Conservation (phyloP, 1,140 invertebrate genomes). For the Drosophila pruinosa region DNA sequence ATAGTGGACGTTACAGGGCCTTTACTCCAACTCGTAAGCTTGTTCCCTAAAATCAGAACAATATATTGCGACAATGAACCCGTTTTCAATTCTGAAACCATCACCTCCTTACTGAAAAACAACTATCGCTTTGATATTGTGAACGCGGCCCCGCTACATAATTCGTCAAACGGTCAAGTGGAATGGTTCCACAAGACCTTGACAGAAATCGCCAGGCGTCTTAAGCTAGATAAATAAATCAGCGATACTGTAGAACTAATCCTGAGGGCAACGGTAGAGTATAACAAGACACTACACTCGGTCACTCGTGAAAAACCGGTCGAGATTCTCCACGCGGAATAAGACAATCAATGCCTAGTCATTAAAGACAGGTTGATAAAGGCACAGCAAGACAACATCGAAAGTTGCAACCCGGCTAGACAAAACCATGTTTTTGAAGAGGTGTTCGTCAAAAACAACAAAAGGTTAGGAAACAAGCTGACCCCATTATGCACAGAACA, state of each 20-base stretch:
- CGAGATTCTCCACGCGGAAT: not conserved
- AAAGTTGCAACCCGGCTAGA: not conserved
- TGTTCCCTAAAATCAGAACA: not conserved
- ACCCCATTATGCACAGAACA: not conserved
- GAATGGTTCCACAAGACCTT: not conserved
- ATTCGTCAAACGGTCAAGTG: slow-evolving; percentile 1
- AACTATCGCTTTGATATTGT: not conserved
- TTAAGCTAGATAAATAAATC: slow-evolving; percentile 7
- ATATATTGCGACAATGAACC: not conserved
- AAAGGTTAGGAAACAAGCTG: not conserved
- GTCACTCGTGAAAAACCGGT: not conserved
- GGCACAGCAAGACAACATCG: not conserved
- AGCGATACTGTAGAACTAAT: not conserved
- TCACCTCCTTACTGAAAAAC: slow-evolving; percentile 3
- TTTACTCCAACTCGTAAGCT: slow-evolving; percentile 6
- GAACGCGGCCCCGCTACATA: slow-evolving; percentile 11
- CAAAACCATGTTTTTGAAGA: not conserved
- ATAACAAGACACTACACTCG: not conserved
- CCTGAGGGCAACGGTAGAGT: not conserved
- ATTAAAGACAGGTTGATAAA: not conserved
- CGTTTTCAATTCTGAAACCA: not conserved
- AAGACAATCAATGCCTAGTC: not conserved
- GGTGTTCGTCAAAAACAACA: not conserved
- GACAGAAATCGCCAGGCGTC: not conserved
- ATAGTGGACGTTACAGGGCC: slow-evolving; percentile 5